A percentile compares a stretch with the other conserved stretches of the same genome.
Evolutionary conservation across 2,888 invertebrate species (phyloP).

Genomic region (Eugnorisma glareosa): DNA sequence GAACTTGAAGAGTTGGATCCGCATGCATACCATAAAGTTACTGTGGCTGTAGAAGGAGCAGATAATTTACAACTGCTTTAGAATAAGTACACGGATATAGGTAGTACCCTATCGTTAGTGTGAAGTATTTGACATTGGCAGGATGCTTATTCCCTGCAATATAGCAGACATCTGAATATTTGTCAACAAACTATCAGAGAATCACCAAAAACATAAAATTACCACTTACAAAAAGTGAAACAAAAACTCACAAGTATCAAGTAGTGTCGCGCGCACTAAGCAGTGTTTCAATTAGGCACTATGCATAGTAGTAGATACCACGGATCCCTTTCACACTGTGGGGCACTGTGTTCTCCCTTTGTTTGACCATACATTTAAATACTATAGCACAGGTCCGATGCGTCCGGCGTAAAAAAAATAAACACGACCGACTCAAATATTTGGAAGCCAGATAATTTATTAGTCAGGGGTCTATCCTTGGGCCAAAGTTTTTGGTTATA

Average conservation of each 20-base stretch:
- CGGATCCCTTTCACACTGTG: conserved; percentile 84
- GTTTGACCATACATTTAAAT: conserved; percentile 90
- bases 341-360: conserved; percentile 82
- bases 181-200: background rate
- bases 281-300: conserved; percentile 87
- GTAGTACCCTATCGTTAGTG: background rate
- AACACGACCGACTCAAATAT: conserved; percentile 81
- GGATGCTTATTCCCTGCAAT: background rate
- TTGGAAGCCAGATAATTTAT: conserved; percentile 84
- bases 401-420: conserved; percentile 78
- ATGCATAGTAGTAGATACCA: conserved; percentile 81
- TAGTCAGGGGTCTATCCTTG: conserved; percentile 67
- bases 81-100: too few relatives aligned
- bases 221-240: background rate
- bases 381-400: conserved; percentile 79
- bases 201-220: background rate
- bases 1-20: background rate
- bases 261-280: conserved; percentile 55
- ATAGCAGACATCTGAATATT: too few relatives aligned
- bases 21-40: background rate
- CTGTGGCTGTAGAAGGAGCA: background rate
- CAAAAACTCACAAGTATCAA: conserved; percentile 76
- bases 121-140: background rate
- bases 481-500: conserved; percentile 42
- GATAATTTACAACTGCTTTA: background rate